Evolutionary conservation across 2,888 invertebrate genomes (phyloP), one percentile per base, ranked within the genome.

Genomic region (Danaus chrysippus): DNA sequence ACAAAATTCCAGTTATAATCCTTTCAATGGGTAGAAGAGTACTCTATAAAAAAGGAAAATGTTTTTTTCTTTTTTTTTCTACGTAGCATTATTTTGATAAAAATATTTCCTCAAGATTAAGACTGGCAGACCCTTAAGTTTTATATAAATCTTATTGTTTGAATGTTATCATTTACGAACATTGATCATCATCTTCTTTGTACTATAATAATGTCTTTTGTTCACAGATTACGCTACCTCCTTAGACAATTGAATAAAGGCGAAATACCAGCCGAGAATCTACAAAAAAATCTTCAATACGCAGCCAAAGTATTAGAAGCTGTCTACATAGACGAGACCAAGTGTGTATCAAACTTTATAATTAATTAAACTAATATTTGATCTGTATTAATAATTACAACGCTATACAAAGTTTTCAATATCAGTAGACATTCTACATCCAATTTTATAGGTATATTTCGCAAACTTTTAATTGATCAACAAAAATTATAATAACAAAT

Each of bases 251-350:
- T 98, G 79, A 95, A 96, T 82, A 92, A 94, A 83, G 97, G 97
- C 80, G 96, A 97, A 91, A 94, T 98, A 78, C 94, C 96, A 42
- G 94, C 95, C 73, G 97, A 97, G 84, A 94, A 97, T 71, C 92
- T 98, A 76, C 96, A 97, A 92, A 95, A 95, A 86, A 98, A 98
- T 91, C 92, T 98, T 72, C 96, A 97, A 77, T 98, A 97, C 87
- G 98, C 98, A 60, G 97, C 97, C 15, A 95, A 95, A 79, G 98
- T 98, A 54, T 93, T 98, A 70, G 98, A 98, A 92, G 96, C 97
- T 12, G 96, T 97, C 71, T 97, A 96, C 91, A 95, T 96, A 82
- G 98, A 98, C 84, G 97, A 98, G 87, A 96, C 97, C 84, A 97
- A 97, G 98, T 97, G 94, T 91, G 95, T 93, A 84, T 66, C 58